Percentiles rank a stretch among this genome's conserved stretches.
These are phyloP conservation scores for Cryptosula pallasiana DNA, from an alignment of 2,888 invertebrate species.

Conservation along the genomic window DNA sequence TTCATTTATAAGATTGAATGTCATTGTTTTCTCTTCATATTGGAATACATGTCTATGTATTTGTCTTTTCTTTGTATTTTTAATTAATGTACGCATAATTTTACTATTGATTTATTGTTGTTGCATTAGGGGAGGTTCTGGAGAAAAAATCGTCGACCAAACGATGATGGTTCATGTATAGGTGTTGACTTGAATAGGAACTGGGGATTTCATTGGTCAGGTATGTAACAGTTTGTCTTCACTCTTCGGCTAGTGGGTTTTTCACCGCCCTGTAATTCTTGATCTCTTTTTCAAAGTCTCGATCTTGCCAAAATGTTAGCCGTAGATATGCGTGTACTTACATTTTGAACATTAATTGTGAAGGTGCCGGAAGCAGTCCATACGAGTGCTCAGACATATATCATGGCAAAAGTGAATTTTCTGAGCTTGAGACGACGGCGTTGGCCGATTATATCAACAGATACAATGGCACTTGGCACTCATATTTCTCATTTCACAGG, in stretches of 20 bases:
- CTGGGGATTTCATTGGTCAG: constrained; percentile 23
- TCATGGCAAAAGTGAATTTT: neutral
- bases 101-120: too few relatives aligned
- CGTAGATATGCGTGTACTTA: too few relatives aligned
- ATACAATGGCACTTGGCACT: constrained; percentile 19
- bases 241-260: too few relatives aligned
- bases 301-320: too few relatives aligned
- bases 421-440: neutral
- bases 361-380: neutral
- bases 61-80: too few relatives aligned
- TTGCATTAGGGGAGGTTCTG: neutral
- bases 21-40: too few relatives aligned
- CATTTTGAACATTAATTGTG: too few relatives aligned
- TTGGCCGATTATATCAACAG: constrained; percentile 1
- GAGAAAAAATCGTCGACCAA: neutral
- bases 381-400: neutral
- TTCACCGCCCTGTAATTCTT: too few relatives aligned
- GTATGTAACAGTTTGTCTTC: neutral
- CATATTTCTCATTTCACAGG: constrained; percentile 23
- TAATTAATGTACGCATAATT: too few relatives aligned
- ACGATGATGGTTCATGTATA: neutral
- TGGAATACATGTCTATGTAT: too few relatives aligned
- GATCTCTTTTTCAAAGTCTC: too few relatives aligned
- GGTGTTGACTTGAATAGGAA: constrained; percentile 17
- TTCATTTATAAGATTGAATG: too few relatives aligned